Conservation (phyloP, 2,888 invertebrate genomes). For the Ornithoptera priamus region DNA sequence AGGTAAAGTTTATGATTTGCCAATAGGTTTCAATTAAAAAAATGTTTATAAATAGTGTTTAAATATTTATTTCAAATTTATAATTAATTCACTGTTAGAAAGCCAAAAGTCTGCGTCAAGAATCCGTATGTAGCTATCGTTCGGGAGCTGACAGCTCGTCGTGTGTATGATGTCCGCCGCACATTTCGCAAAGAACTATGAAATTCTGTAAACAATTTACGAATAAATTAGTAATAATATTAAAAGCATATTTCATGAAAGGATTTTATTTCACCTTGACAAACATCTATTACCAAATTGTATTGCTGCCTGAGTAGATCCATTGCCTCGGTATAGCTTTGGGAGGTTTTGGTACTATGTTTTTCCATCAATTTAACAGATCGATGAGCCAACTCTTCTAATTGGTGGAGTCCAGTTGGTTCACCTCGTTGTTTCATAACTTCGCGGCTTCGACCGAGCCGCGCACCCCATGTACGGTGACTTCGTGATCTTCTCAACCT, state of each 20-base stretch:
- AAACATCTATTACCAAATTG: conserved; percentile 33
- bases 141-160: conserved; percentile 61
- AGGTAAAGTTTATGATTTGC: no score
- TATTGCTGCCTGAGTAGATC: conserved; percentile 36
- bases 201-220: conserved; percentile 12
- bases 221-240: background rate
- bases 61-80: no score
- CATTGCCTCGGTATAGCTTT: conserved; percentile 30
- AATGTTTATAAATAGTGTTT: no score
- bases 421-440: conserved; percentile 23
- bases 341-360: conserved; percentile 20
- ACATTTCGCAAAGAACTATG: conserved; percentile 43
- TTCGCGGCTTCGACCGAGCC: conserved; percentile 29
- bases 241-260: background rate
- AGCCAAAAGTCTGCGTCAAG: background rate
- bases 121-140: conserved; percentile 40
- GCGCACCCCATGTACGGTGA: conserved; percentile 33
- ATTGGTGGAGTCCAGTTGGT: conserved; percentile 31
- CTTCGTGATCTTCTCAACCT: conserved; percentile 18
- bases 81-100: background rate
- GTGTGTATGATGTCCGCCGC: conserved; percentile 44
- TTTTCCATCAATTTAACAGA: conserved; percentile 32
- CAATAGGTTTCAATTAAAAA: no score
- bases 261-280: background rate
- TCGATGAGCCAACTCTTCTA: conserved; percentile 33